Evolutionary conservation across 2,888 invertebrate genomes (phyloP).

Genomic region (Rutpela maculata): DNA sequence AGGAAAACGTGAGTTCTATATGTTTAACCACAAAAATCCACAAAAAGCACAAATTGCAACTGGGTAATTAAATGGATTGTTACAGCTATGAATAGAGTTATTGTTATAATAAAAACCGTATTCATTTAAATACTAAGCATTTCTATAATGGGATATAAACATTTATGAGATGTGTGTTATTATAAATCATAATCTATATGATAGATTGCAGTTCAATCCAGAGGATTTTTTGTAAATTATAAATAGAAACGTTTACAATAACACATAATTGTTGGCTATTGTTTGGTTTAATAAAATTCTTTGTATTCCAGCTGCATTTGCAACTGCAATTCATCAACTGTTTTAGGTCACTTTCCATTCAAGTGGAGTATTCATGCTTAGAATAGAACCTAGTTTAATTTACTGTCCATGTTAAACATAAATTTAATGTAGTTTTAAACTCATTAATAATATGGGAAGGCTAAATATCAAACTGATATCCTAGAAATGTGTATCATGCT

Average conservation of each 20-base stretch:
- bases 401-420: slow-evolving; percentile 57
- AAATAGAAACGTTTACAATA: slow-evolving; percentile 48
- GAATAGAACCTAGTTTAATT: slow-evolving; percentile 59
- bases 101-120: slow-evolving; percentile 19
- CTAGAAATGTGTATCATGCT: background rate
- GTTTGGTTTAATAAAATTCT: slow-evolving; percentile 59
- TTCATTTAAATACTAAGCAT: background rate
- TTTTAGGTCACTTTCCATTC: slow-evolving; percentile 65
- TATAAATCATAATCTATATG: slow-evolving; percentile 31
- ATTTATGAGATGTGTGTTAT: slow-evolving; percentile 29
- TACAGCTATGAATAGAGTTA: slow-evolving; percentile 16
- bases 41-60: slow-evolving; percentile 8
- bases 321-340: slow-evolving; percentile 61
- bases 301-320: slow-evolving; percentile 54
- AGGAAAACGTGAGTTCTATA: background rate
- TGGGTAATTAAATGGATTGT: slow-evolving; percentile 13
- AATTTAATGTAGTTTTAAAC: slow-evolving; percentile 55
- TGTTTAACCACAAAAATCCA: slow-evolving; percentile 7
- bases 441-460: slow-evolving; percentile 46
- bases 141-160: background rate
- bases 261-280: slow-evolving; percentile 56
- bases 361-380: slow-evolving; percentile 61
- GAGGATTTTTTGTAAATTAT: slow-evolving; percentile 21
- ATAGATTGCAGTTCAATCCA: slow-evolving; percentile 43
- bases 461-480: slow-evolving; percentile 14